Conservation (phyloP, 1,140 invertebrate species). For the Kradibia gibbosae region DNA sequence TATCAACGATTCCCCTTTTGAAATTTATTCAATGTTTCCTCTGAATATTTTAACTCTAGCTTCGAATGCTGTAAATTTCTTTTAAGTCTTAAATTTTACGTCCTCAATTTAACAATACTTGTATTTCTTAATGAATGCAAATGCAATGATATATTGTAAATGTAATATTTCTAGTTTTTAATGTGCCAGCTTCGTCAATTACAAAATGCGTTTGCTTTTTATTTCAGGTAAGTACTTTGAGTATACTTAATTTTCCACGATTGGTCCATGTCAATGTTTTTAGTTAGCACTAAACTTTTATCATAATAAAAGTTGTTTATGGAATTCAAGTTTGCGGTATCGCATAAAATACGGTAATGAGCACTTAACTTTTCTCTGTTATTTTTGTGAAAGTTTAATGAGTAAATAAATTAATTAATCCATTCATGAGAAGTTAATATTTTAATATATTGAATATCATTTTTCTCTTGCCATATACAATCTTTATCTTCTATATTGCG, state of each 20-base stretch:
- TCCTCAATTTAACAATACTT: too few relatives aligned
- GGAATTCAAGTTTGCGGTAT: neutral
- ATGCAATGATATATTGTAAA: too few relatives aligned
- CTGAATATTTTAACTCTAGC: neutral
- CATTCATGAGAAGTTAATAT: neutral
- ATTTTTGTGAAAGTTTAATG: neutral
- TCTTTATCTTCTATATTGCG: neutral
- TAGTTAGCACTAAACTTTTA: conserved; percentile 2
- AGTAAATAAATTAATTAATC: neutral
- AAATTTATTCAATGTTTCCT: neutral
- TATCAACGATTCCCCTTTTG: neutral
- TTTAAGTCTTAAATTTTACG: too few relatives aligned
- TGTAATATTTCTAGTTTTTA: too few relatives aligned
- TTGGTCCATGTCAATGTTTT: neutral
- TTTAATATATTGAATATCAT: neutral
- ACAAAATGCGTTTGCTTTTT: neutral
- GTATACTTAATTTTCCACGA: neutral
- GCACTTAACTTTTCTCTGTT: neutral
- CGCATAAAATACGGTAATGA: neutral
- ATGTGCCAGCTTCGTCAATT: neutral
- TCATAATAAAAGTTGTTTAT: neutral
- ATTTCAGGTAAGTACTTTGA: conserved; percentile 27
- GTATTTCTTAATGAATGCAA: too few relatives aligned
- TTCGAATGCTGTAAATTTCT: neutral
- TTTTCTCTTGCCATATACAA: neutral